Evolutionary conservation across 2,888 invertebrate species (phyloP).

Genomic region (Amphipyra tragopoginis): DNA sequence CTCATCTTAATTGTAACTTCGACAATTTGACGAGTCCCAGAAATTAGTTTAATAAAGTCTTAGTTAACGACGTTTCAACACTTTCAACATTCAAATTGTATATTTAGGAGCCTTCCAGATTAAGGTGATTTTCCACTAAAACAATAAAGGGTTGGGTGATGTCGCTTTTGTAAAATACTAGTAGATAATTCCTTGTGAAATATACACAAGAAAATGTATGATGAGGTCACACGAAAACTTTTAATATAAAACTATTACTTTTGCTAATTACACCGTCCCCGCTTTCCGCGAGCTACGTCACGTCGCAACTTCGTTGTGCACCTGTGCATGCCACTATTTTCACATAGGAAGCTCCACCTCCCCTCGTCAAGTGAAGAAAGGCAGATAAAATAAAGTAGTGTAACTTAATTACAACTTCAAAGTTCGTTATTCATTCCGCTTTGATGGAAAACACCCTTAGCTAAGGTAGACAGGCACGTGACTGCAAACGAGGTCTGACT

Average conservation of each 20-base stretch:
- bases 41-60: slow-evolving; percentile 47
- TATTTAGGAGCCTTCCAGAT: slow-evolving; percentile 20
- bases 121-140: slow-evolving; percentile 10
- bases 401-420: slow-evolving; percentile 54
- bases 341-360: slow-evolving; percentile 24
- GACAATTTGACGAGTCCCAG: slow-evolving; percentile 39
- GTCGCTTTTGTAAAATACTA: neutral
- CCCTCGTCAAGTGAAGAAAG: slow-evolving; percentile 30
- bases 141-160: neutral
- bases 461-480: slow-evolving; percentile 34
- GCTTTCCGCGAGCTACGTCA: slow-evolving; percentile 14
- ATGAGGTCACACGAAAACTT: slow-evolving; percentile 5
- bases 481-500: slow-evolving; percentile 50
- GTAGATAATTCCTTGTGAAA: neutral
- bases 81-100: slow-evolving; percentile 16
- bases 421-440: slow-evolving; percentile 52
- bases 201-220: neutral
- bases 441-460: slow-evolving; percentile 47
- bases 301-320: slow-evolving; percentile 28
- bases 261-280: slow-evolving; percentile 34
- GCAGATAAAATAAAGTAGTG: slow-evolving; percentile 55
- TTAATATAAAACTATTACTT: slow-evolving; percentile 35
- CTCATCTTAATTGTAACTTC: slow-evolving; percentile 22
- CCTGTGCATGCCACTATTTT: slow-evolving; percentile 43
- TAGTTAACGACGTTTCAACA: slow-evolving; percentile 30